Conservation (phyloP, 2,113 vertebrate genomes). For the Boleophthalmus pectinirostris region DNA sequence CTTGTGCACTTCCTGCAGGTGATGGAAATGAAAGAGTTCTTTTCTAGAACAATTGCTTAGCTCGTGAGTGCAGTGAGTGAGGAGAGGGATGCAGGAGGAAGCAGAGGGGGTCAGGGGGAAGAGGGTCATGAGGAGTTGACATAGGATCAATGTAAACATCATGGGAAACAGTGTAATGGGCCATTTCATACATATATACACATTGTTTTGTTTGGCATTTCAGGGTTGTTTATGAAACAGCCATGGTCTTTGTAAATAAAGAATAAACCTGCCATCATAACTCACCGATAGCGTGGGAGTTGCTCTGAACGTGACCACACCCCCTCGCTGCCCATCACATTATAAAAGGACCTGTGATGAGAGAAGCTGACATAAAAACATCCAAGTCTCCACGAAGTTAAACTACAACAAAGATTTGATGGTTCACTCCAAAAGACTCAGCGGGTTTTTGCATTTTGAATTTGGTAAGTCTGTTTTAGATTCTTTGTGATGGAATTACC, state of each 20-base stretch:
- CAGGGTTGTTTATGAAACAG: conserved; percentile 32
- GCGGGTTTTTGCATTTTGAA: conserved; percentile 35
- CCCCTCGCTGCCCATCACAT: conserved; percentile 26
- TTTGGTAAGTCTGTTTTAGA: conserved; percentile 48
- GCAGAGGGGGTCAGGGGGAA: conserved; percentile 3
- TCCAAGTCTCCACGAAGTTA: conserved; percentile 15
- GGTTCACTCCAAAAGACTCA: conserved; percentile 34
- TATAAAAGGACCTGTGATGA: conserved; percentile 64
- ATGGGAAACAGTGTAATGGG: conserved; percentile 31
- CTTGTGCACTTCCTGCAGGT: conserved; percentile 77
- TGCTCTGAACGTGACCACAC: conserved; percentile 30
- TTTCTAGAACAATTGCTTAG: conserved; percentile 71
- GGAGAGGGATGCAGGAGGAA: conserved; percentile 50
- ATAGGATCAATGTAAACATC: conserved; percentile 53
- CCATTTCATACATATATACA: conserved; percentile 28
- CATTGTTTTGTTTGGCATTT: conserved; percentile 26
- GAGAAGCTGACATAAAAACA: conserved; percentile 36
- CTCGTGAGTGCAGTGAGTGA: conserved; percentile 51
- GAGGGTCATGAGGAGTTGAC: conserved; percentile 19
- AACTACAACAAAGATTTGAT: conserved; percentile 19
- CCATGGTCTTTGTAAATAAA: conserved; percentile 29
- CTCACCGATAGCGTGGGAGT: conserved; percentile 41
- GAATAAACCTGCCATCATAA: conserved; percentile 31
- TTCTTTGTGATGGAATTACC: not conserved
- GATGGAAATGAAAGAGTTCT: conserved; percentile 73